phyloP scores from a whole-genome alignment of 2,888 invertebrate genomes.

The Temnothorax ravouxi region DNA sequence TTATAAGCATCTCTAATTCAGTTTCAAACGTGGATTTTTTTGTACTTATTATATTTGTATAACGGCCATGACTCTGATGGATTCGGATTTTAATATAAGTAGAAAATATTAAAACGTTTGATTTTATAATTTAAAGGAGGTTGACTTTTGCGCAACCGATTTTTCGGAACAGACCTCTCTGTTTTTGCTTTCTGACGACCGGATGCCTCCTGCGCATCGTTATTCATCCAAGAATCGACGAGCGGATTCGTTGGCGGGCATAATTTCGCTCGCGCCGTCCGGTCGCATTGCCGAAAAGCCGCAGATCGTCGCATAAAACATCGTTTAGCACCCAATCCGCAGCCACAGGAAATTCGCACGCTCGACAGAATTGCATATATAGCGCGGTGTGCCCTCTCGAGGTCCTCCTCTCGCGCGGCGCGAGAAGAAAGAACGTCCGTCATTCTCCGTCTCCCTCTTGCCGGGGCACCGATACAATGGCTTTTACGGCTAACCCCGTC shows the following conservation, averaged over 20 bases:
- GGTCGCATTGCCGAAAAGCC: conserved; percentile 51
- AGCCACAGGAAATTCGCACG: conserved; percentile 58
- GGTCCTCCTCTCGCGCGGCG: conserved; percentile 44
- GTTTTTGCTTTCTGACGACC: background rate
- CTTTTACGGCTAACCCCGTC: conserved; percentile 63
- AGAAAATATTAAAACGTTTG: background rate
- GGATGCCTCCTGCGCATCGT: conserved; percentile 18
- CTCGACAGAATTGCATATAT: conserved; percentile 54
- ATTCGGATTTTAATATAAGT: background rate
- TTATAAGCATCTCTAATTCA: background rate
- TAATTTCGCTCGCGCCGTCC: conserved; percentile 38
- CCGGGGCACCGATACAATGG: conserved; percentile 66
- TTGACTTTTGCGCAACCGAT: background rate
- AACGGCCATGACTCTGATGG: background rate
- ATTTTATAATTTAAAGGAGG: background rate
- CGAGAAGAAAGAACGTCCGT: conserved; percentile 54
- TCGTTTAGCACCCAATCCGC: conserved; percentile 56
- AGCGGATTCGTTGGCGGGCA: conserved; percentile 10
- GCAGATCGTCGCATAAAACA: conserved; percentile 54
- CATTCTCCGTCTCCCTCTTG: conserved; percentile 34
- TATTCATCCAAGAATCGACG: conserved; percentile 42
- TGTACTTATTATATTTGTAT: background rate
- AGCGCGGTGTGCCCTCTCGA: conserved; percentile 20
- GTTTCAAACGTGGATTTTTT: background rate
- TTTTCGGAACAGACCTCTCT: background rate